Evolutionary conservation across 2,113 vertebrate genomes (phyloP).

Genomic region (Isichthys henryi): DNA sequence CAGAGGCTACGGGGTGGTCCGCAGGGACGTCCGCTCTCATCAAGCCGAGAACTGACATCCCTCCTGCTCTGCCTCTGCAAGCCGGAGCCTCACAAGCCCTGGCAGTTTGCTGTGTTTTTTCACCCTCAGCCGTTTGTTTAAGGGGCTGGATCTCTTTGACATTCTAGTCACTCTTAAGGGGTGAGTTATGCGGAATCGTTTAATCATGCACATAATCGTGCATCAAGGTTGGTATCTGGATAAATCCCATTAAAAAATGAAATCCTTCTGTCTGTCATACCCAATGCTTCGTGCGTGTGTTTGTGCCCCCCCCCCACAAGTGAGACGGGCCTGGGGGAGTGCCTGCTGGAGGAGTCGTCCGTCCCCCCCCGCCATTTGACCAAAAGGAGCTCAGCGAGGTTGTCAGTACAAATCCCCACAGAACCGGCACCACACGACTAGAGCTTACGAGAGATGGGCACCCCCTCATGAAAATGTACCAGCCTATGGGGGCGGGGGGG

Average conservation of each 20-base stretch:
- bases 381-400: neutral
- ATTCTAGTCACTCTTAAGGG: neutral
- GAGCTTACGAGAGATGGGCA: neutral
- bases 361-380: neutral
- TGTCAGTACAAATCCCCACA: neutral
- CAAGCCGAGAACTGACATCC: slow-evolving; percentile 81
- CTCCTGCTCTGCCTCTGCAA: slow-evolving; percentile 80
- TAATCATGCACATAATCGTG: slow-evolving; percentile 13
- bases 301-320: neutral
- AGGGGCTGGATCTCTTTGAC: neutral
- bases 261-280: neutral
- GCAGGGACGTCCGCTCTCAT: slow-evolving; percentile 74
- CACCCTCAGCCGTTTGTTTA: neutral
- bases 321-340: slow-evolving; percentile 9
- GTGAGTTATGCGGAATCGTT: neutral
- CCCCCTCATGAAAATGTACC: neutral
- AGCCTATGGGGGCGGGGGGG: neutral
- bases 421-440: neutral
- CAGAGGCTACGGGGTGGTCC: slow-evolving; percentile 76
- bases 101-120: slow-evolving; percentile 67
- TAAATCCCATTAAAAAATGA: slow-evolving; percentile 15
- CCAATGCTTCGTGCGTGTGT: slow-evolving; percentile 27
- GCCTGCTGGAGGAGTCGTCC: neutral
- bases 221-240: slow-evolving; percentile 1
- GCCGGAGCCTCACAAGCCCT: slow-evolving; percentile 81